phyloP scores from a whole-genome alignment of 2,113 vertebrate genomes.

The Aegithalos caudatus region DNA sequence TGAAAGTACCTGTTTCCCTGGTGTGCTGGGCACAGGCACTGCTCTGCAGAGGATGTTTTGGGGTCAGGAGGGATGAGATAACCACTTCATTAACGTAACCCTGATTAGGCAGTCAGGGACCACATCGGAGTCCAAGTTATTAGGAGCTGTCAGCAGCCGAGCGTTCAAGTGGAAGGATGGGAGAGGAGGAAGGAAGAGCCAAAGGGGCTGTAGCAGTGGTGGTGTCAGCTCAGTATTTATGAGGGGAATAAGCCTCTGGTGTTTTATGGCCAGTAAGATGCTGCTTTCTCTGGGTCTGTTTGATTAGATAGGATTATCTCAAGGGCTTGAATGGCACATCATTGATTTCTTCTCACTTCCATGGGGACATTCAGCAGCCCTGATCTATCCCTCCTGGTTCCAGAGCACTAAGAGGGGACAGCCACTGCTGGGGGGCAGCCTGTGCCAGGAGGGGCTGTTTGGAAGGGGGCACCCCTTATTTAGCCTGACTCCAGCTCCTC shows the following conservation, averaged over 20 bases:
- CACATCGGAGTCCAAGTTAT: constrained; percentile 1
- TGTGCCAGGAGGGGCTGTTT: not conserved
- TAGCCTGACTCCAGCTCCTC: not conserved
- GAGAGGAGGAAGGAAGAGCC: constrained; percentile 50
- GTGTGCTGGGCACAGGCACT: not conserved
- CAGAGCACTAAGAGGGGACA: not conserved
- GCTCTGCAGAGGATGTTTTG: not conserved
- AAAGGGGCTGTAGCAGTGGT: constrained; percentile 23
- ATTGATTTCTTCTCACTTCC: constrained; percentile 35
- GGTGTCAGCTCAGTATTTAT: constrained; percentile 57
- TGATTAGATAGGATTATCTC: constrained; percentile 64
- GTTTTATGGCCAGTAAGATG: constrained; percentile 55
- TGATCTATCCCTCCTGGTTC: not conserved
- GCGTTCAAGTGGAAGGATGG: constrained; percentile 42
- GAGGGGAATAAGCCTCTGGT: constrained; percentile 37
- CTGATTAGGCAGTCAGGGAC: constrained; percentile 39
- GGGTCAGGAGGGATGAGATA: constrained; percentile 13
- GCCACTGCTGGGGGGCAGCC: not conserved
- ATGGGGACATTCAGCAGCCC: not conserved
- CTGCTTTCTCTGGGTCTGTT: constrained; percentile 43
- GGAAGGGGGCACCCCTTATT: not conserved
- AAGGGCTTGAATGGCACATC: constrained; percentile 18
- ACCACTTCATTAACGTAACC: constrained; percentile 27
- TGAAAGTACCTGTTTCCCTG: not conserved
- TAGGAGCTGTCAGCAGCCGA: constrained; percentile 55